A percentile compares a stretch with the other conserved stretches of the same genome.
phyloP scores from a whole-genome alignment of 2,113 vertebrate species.

The Chloropsis cyanopogon region DNA sequence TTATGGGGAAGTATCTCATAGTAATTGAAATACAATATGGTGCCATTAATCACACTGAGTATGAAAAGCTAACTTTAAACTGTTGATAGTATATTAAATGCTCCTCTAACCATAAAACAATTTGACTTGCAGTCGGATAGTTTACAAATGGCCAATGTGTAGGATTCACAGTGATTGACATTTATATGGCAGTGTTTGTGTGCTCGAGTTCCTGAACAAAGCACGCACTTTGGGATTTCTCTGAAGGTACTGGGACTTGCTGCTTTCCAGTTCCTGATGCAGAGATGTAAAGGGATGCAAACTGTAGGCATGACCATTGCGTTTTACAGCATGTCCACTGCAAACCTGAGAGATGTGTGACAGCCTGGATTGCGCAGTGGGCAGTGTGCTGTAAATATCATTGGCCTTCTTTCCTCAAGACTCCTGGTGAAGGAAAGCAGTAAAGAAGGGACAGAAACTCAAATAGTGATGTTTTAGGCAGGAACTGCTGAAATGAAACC shows the following conservation, averaged over 20 bases:
- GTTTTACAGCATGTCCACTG: background rate
- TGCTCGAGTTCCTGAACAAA: background rate
- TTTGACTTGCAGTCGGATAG: constrained; percentile 53
- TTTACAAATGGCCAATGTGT: constrained; percentile 44
- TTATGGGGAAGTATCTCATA: constrained; percentile 68
- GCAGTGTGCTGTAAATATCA: background rate
- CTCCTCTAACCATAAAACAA: constrained; percentile 70
- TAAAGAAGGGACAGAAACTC: background rate
- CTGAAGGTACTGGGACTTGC: background rate
- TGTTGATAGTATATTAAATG: constrained; percentile 72
- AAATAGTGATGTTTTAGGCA: background rate
- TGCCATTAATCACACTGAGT: constrained; percentile 74
- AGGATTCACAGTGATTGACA: background rate
- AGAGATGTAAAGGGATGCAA: background rate
- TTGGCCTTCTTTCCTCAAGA: background rate
- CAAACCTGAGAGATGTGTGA: background rate
- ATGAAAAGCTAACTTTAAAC: constrained; percentile 74
- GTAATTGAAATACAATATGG: constrained; percentile 79
- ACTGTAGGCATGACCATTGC: background rate
- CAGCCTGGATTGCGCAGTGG: background rate
- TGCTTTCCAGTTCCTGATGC: background rate
- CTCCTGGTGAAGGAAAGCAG: background rate
- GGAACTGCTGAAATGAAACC: background rate
- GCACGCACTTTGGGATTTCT: background rate
- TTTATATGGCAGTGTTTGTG: background rate